Evolutionary conservation across 2,797 vertebrate species (phyloP).

Genomic region (Denticeps clupeoides): DNA sequence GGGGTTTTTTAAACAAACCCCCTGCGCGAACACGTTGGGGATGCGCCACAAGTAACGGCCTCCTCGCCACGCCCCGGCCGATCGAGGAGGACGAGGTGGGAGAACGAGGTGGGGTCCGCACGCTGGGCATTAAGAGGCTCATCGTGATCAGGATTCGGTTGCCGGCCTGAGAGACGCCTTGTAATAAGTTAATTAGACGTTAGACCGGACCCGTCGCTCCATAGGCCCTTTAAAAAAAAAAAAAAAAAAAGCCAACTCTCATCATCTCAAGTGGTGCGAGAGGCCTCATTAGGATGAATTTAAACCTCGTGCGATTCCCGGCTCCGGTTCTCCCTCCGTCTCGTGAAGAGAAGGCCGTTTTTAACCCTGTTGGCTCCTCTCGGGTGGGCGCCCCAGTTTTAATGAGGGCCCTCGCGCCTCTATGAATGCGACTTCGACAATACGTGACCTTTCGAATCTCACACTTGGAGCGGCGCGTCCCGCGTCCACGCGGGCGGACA

Average conservation of each 20-base stretch:
- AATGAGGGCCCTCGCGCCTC: conserved; percentile 26
- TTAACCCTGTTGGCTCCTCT: conserved; percentile 19
- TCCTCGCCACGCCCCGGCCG: too few relatives aligned
- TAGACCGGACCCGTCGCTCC: conserved; percentile 47
- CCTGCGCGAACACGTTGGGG: too few relatives aligned
- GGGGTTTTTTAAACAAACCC: too few relatives aligned
- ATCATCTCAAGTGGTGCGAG: conserved; percentile 31
- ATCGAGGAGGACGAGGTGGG: too few relatives aligned
- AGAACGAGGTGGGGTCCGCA: conserved; percentile 40
- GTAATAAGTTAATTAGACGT: conserved; percentile 62
- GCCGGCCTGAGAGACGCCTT: conserved; percentile 50
- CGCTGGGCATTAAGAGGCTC: conserved; percentile 55
- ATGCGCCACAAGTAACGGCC: too few relatives aligned
- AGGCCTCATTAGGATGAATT: conserved; percentile 44
- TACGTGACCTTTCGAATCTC: conserved; percentile 35
- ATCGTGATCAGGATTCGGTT: conserved; percentile 55
- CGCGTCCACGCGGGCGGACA: conserved; percentile 23
- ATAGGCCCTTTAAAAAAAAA: too few relatives aligned
- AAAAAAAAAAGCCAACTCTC: too few relatives aligned
- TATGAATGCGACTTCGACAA: conserved; percentile 22
- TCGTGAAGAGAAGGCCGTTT: conserved; percentile 31
- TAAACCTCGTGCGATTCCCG: conserved; percentile 24
- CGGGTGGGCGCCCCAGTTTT: conserved; percentile 26
- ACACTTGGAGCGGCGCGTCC: conserved; percentile 17
- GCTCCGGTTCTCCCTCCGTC: conserved; percentile 10